Evolutionary conservation across 2,888 invertebrate genomes (phyloP).

Genomic region (Tetramorium bicarinatum): DNA sequence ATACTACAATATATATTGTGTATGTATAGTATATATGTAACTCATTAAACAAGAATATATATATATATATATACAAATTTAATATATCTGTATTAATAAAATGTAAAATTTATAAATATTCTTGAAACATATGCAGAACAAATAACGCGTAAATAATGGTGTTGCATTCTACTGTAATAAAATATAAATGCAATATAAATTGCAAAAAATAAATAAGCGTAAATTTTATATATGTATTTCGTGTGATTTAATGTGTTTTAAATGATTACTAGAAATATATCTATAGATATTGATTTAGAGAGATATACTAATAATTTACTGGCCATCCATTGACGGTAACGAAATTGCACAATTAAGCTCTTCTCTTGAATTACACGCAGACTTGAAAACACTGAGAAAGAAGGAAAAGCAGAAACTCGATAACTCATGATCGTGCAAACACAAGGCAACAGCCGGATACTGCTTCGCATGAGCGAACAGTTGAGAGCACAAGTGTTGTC

Average conservation of each 20-base stretch:
- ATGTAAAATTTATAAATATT: neutral
- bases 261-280: neutral
- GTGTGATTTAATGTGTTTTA: neutral
- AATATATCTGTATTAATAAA: neutral
- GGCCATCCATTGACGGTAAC: neutral
- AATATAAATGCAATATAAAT: neutral
- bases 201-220: neutral
- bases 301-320: conserved; percentile 13
- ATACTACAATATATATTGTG: neutral
- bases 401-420: conserved; percentile 4
- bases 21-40: neutral
- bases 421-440: conserved; percentile 45
- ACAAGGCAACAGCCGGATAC: conserved; percentile 27
- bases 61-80: neutral
- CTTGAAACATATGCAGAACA: neutral
- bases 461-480: conserved; percentile 27
- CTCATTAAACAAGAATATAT: neutral
- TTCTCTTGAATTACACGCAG: conserved; percentile 9
- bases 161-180: neutral
- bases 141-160: neutral
- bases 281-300: neutral
- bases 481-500: conserved; percentile 34
- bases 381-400: neutral
- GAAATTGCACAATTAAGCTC: conserved; percentile 23
- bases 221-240: neutral